phyloP scores from a whole-genome alignment of 1,140 invertebrate genomes.

The Leptinotarsa undecemlineata region DNA sequence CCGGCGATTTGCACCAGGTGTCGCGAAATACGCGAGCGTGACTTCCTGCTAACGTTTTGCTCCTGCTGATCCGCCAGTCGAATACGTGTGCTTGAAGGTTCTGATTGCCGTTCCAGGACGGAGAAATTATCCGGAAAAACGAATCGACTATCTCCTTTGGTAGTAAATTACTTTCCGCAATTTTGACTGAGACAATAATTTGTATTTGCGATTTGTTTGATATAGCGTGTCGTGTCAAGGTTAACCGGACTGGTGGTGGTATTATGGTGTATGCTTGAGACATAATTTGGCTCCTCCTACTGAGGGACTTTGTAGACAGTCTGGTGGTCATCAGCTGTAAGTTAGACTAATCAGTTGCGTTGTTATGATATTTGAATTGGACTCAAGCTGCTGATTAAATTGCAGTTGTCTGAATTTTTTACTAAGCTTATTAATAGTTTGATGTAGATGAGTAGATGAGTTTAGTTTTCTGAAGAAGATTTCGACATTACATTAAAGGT shows the following conservation, averaged over 20 bases:
- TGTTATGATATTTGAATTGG: too few species aligned
- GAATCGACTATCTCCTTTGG: too few species aligned
- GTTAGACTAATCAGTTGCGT: not conserved
- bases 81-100: constrained; percentile 15
- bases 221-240: constrained; percentile 21
- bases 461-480: too few species aligned
- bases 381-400: too few species aligned
- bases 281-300: constrained; percentile 16
- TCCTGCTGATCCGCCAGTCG: constrained; percentile 31
- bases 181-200: too few species aligned
- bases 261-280: constrained; percentile 20
- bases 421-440: too few species aligned
- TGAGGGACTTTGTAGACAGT: not conserved
- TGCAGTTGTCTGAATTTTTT: too few species aligned
- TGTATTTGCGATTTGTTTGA: not conserved
- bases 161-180: too few species aligned
- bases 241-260: constrained; percentile 28
- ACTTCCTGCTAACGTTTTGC: constrained; percentile 31
- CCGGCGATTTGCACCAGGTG: constrained; percentile 36
- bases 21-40: constrained; percentile 29
- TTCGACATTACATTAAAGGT: too few species aligned
- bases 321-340: not conserved
- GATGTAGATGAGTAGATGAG: too few species aligned
- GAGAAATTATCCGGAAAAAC: too few species aligned
- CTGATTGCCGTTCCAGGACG: not conserved